Conservation (phyloP, 2,113 vertebrate genomes). For the Anarrhichthys ocellatus region DNA sequence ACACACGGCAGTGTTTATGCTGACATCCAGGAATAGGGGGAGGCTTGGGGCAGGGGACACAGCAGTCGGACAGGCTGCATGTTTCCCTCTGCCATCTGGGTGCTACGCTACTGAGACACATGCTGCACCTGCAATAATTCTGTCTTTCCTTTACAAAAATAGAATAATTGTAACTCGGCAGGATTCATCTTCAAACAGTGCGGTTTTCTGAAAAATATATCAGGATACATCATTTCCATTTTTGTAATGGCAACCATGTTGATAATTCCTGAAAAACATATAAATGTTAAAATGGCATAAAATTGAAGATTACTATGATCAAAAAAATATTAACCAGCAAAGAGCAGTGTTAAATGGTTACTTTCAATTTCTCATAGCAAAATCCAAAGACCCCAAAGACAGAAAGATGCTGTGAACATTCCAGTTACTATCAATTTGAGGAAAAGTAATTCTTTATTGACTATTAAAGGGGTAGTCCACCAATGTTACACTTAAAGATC, state of each 20-base stretch:
- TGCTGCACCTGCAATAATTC: not conserved
- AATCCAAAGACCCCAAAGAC: no score
- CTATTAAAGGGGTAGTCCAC: no score
- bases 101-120: not conserved
- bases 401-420: no score
- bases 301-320: no score
- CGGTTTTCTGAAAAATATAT: not conserved
- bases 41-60: conserved; percentile 1
- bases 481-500: no score
- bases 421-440: no score
- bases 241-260: not conserved
- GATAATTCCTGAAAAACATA: not conserved
- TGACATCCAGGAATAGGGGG: conserved; percentile 39
- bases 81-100: conserved; percentile 1
- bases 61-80: conserved; percentile 5
- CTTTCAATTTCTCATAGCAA: no score
- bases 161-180: no score
- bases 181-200: no score
- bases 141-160: not conserved
- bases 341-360: not conserved
- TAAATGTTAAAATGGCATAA: not conserved
- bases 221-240: not conserved
- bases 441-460: no score
- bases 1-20: conserved; percentile 39
- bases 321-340: not conserved